Percentiles rank a stretch among this genome's conserved stretches.
phyloP scores from a whole-genome alignment of 2,113 vertebrate species.

The Xenus cinereus region DNA sequence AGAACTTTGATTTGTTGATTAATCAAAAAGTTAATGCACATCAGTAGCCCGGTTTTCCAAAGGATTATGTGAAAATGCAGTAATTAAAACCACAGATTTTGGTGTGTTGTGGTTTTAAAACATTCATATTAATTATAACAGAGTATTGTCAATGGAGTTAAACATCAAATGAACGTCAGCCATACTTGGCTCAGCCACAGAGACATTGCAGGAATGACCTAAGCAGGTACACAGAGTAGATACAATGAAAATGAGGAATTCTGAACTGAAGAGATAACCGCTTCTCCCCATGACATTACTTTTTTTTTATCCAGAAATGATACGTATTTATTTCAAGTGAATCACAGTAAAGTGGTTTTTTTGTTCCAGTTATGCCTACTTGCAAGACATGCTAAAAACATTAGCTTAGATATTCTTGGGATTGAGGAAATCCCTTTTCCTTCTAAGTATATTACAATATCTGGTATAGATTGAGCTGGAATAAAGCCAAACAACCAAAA shows the following conservation, averaged over 20 bases:
- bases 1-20: neutral
- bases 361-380: constrained; percentile 2
- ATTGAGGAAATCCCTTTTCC: neutral
- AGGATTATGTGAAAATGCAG: neutral
- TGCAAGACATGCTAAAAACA: neutral
- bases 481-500: neutral
- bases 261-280: neutral
- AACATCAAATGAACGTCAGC: neutral
- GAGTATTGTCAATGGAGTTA: neutral
- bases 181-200: neutral
- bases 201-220: neutral
- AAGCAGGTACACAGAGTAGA: neutral
- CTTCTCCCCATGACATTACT: neutral
- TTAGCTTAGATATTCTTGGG: neutral
- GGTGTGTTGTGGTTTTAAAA: neutral
- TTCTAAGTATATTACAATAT: neutral
- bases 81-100: neutral
- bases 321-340: neutral
- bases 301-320: neutral
- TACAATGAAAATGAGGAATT: neutral
- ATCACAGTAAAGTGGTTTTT: neutral
- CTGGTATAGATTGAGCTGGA: neutral
- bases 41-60: neutral
- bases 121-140: neutral
- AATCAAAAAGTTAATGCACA: neutral